Evolutionary conservation across 2,888 invertebrate genomes (phyloP).

Genomic region (Cyaniris semiargus): DNA sequence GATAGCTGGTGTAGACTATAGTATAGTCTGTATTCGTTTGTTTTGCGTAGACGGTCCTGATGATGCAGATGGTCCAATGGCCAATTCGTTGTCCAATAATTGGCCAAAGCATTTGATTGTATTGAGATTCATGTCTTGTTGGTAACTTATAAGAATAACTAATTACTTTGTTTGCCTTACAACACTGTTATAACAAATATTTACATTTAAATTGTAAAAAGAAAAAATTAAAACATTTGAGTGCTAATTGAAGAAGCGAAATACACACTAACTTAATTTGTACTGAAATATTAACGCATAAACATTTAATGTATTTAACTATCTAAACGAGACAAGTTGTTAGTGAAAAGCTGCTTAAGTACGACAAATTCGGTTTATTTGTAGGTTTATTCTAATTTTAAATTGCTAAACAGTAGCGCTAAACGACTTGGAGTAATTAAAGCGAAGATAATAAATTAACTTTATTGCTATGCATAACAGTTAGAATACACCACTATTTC

Average conservation of each 20-base stretch:
- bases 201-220: too few relatives aligned
- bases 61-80: too few relatives aligned
- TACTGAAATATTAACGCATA: background rate
- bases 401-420: slow-evolving; percentile 22
- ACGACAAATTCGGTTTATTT: slow-evolving; percentile 20
- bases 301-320: slow-evolving; percentile 12
- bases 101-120: too few relatives aligned
- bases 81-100: too few relatives aligned
- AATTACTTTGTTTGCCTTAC: too few relatives aligned
- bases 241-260: background rate
- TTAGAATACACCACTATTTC: background rate
- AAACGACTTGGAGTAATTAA: slow-evolving; percentile 24
- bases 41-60: too few relatives aligned
- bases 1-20: too few relatives aligned
- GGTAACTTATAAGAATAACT: too few relatives aligned
- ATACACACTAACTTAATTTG: background rate
- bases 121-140: too few relatives aligned
- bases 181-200: too few relatives aligned
- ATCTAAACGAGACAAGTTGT: slow-evolving; percentile 18
- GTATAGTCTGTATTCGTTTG: too few relatives aligned
- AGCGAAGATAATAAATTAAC: slow-evolving; percentile 18
- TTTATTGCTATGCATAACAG: slow-evolving; percentile 27
- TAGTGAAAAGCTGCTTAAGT: slow-evolving; percentile 5
- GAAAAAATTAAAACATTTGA: too few relatives aligned
- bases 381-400: slow-evolving; percentile 15